Evolutionary conservation across 1,140 invertebrate species (phyloP), one percentile per base, ranked within the genome.

Genomic region (Calephelis virginiensis): DNA sequence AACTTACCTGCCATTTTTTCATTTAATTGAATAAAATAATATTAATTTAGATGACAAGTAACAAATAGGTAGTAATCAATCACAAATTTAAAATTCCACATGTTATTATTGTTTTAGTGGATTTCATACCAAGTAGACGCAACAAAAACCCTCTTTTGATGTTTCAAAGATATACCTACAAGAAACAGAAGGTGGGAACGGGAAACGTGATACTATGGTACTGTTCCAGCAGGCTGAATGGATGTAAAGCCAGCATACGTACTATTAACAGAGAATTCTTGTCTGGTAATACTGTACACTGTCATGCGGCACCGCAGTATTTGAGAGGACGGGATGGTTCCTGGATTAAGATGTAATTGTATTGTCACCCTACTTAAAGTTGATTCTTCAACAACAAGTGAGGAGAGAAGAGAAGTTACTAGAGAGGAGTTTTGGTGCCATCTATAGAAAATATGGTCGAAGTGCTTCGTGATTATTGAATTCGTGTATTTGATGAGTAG

Each of bases 71-170:
- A n/a, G n/a, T 28, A 28, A 28, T 28, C 28, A 28, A 28, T 28
- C 28, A 28, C 28, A 2, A 28, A 4, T 28, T 28, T 28, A 28
- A 28, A 4, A 28, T 28, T 28, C 5, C 28, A 28, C 28, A 28
- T 28, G 2, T 28, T 17, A 17, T 17, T 1, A 28, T 28, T 28
- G 28, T 63, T 63, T 47, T 28, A 63, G 61, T 63, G 7, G 61
- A 66, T 3, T 72, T 69, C 46, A 68, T 82, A 28, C 71, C 75
- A 40, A 72, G 76, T 28, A 71, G 63, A 11, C 71, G 67, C 48
- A 70, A 77, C n/a, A 77, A 75, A 64, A 71, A 81, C 62, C 77
- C 77, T 1, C 45, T 80, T 6, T 65, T 82, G 3, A 75, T 80
- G 76, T 67, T 75, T 12, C 66, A 80, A 13, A 71, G 71, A 10